Evolutionary conservation across 1,140 invertebrate genomes (phyloP).

Genomic region (Manduca sexta): DNA sequence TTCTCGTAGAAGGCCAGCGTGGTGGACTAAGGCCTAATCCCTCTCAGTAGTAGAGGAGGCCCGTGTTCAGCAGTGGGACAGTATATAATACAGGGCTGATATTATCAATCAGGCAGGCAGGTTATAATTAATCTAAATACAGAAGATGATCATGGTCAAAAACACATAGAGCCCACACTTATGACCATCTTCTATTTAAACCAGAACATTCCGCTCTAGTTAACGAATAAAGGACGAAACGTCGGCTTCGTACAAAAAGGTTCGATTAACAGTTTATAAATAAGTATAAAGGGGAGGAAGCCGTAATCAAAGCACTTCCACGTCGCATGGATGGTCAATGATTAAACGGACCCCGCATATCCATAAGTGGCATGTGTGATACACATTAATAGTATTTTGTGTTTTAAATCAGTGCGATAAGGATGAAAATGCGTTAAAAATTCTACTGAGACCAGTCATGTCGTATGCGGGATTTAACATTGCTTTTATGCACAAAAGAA

Average conservation of each 20-base stretch:
- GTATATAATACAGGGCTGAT: too few species aligned
- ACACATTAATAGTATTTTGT: not conserved
- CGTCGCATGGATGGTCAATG: slow-evolving; percentile 52
- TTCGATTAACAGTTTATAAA: slow-evolving; percentile 52
- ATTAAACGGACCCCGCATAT: slow-evolving; percentile 37
- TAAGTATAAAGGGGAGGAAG: slow-evolving; percentile 63
- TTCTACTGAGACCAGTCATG: not conserved
- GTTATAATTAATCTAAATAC: too few species aligned
- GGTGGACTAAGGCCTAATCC: too few species aligned
- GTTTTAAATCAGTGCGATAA: not conserved
- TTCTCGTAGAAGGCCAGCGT: too few species aligned
- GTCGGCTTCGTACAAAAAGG: slow-evolving; percentile 32
- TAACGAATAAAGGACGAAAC: slow-evolving; percentile 35
- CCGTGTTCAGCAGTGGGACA: too few species aligned
- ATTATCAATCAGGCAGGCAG: too few species aligned
- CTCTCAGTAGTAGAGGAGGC: too few species aligned
- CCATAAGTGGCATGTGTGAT: slow-evolving; percentile 15
- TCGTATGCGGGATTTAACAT: not conserved
- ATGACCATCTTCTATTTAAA: too few species aligned
- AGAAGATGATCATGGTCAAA: too few species aligned
- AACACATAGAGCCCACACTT: too few species aligned
- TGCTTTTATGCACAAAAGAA: not conserved
- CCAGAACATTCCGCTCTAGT: slow-evolving; percentile 20
- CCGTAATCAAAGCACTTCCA: slow-evolving; percentile 60
- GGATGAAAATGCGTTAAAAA: not conserved